These are phyloP conservation scores for Cephonodes hylas DNA, from an alignment of 2,888 invertebrate species.

Conservation along the genomic window DNA sequence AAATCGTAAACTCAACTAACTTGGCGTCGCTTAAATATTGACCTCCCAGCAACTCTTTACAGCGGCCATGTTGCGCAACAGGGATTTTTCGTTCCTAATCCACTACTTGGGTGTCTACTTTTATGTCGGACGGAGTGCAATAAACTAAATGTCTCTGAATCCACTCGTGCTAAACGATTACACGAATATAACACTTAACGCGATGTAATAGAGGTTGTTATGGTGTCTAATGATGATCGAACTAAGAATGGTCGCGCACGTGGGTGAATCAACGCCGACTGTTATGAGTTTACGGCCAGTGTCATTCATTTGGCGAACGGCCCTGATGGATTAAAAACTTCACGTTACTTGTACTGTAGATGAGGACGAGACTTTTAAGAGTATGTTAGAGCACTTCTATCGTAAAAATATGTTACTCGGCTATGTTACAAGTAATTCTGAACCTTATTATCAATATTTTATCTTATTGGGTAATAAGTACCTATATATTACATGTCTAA, in stretches of 20 bases:
- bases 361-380: not conserved
- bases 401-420: not conserved
- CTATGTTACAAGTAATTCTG: too few species aligned
- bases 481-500: too few species aligned
- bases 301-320: slow-evolving; percentile 73
- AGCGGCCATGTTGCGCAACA: slow-evolving; percentile 58
- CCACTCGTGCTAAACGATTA: slow-evolving; percentile 25
- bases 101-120: slow-evolving; percentile 78
- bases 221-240: slow-evolving; percentile 9
- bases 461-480: too few species aligned
- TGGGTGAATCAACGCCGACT: slow-evolving; percentile 62
- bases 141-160: slow-evolving; percentile 58
- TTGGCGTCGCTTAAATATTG: slow-evolving; percentile 59
- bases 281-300: slow-evolving; percentile 65
- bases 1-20: slow-evolving; percentile 63
- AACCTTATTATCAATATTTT: too few species aligned
- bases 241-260: slow-evolving; percentile 41
- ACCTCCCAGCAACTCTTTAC: slow-evolving; percentile 59
- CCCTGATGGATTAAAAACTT: slow-evolving; percentile 51
- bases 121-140: slow-evolving; percentile 64
- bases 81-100: slow-evolving; percentile 63
- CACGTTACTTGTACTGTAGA: slow-evolving; percentile 33
- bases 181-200: slow-evolving; percentile 38
- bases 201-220: slow-evolving; percentile 19
- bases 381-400: not conserved